phyloP scores from a whole-genome alignment of 2,113 vertebrate species.

The Rhadina sibilatrix region DNA sequence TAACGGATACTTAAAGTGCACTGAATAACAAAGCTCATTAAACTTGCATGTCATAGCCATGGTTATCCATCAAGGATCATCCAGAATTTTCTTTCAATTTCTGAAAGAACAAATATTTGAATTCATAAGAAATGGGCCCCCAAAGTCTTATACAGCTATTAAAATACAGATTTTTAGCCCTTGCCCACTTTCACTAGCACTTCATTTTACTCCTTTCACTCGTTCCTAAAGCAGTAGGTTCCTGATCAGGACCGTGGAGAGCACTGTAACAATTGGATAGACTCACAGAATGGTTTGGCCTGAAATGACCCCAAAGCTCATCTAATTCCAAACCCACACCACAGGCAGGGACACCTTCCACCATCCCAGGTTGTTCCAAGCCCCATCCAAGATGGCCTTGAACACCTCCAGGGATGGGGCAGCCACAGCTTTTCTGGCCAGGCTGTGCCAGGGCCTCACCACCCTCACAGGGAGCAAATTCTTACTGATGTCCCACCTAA shows the following conservation, averaged over 20 bases:
- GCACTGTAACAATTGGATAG: background rate
- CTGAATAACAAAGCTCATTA: background rate
- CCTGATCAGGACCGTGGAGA: background rate
- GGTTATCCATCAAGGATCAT: background rate
- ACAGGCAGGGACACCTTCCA: background rate
- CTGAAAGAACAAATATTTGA: background rate
- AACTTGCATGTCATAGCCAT: background rate
- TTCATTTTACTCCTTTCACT: background rate
- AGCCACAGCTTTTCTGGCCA: background rate
- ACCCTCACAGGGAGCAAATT: background rate
- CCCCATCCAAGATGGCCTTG: too few species aligned
- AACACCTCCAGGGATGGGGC: background rate
- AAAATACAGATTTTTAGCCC: background rate
- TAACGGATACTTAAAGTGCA: background rate
- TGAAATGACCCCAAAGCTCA: background rate
- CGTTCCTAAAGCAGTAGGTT: background rate
- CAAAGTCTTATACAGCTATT: background rate
- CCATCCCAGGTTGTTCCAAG: too few species aligned
- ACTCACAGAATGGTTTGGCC: background rate
- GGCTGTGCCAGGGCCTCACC: accelerated
- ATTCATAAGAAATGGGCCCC: background rate
- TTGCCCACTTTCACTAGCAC: background rate
- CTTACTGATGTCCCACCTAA: background rate
- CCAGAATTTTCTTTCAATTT: background rate
- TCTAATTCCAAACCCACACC: background rate